Conservation (phyloP, 2,797 vertebrate genomes). For the Pseudochirops corinnae region DNA sequence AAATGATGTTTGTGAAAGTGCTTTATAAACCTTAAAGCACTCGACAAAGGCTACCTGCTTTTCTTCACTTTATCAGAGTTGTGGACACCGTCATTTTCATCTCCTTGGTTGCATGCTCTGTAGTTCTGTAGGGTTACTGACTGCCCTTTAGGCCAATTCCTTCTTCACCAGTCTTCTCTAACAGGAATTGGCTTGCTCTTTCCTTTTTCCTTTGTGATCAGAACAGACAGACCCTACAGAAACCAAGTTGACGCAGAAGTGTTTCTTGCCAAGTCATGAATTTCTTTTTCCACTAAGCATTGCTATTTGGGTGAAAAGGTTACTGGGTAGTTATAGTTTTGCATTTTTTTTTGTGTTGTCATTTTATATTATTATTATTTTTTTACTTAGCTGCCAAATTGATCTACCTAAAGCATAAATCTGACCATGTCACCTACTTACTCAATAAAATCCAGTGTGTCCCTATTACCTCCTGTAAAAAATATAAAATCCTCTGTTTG, state of each 20-base stretch:
- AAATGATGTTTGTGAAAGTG: background rate
- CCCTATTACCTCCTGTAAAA: background rate
- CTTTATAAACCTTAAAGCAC: background rate
- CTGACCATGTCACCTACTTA: background rate
- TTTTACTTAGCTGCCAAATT: background rate
- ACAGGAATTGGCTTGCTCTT: background rate
- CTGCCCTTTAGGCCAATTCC: background rate
- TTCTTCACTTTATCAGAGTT: background rate
- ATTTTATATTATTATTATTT: conserved; percentile 29
- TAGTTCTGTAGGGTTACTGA: background rate
- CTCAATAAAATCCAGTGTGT: background rate
- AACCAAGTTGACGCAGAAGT: background rate
- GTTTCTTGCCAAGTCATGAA: background rate
- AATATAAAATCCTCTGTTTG: background rate
- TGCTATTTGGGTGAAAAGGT: background rate
- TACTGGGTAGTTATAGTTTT: background rate
- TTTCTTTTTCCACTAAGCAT: conserved; percentile 38
- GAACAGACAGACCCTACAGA: conserved; percentile 39
- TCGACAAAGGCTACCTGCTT: background rate
- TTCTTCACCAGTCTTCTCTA: background rate
- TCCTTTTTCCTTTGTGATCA: background rate
- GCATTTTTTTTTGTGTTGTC: conserved; percentile 21
- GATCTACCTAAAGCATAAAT: background rate
- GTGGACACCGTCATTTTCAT: background rate
- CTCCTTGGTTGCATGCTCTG: background rate